Evolutionary conservation across 1,140 invertebrate species (phyloP).

Genomic region (Caenorhabditis brenneri): DNA sequence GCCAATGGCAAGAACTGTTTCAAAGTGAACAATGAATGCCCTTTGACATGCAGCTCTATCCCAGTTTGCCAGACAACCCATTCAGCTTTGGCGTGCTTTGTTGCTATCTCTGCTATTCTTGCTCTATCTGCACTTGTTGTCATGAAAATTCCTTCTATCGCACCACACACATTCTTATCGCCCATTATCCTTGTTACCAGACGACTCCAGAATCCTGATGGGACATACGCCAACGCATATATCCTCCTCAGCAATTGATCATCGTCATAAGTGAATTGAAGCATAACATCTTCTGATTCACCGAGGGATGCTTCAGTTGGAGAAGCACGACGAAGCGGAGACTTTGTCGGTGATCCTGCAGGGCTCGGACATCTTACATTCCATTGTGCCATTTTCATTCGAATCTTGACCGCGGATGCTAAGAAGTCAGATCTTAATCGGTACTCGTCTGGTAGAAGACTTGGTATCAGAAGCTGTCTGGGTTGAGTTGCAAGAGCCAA

Average conservation of each 20-base stretch:
- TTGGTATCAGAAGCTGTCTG: slow-evolving; percentile 86
- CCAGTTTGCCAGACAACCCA: slow-evolving; percentile 97
- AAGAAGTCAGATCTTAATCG: slow-evolving; percentile 74
- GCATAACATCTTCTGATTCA: slow-evolving; percentile 31
- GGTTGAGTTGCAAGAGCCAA: slow-evolving; percentile 95
- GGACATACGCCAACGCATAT: slow-evolving; percentile 87
- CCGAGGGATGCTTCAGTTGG: not conserved
- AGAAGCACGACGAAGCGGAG: not conserved
- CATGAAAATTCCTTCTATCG: slow-evolving; percentile 45
- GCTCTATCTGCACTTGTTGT: slow-evolving; percentile 14
- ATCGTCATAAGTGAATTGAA: slow-evolving; percentile 43
- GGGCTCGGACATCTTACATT: slow-evolving; percentile 19
- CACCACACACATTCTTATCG: slow-evolving; percentile 34
- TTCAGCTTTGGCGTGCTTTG: slow-evolving; percentile 78
- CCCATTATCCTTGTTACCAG: slow-evolving; percentile 79
- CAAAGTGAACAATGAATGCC: slow-evolving; percentile 81
- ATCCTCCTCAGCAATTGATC: slow-evolving; percentile 69
- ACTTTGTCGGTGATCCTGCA: slow-evolving; percentile 4
- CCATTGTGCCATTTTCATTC: slow-evolving; percentile 45
- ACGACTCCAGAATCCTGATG: slow-evolving; percentile 95
- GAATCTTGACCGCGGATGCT: slow-evolving; percentile 72
- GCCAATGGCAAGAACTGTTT: slow-evolving; percentile 80
- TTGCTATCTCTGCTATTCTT: not conserved
- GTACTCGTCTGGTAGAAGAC: slow-evolving; percentile 84
- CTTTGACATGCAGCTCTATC: slow-evolving; percentile 75